Percentiles rank a stretch among this genome's conserved stretches.
These are phyloP conservation scores for Chorisops tibialis DNA, from an alignment of 2,888 invertebrate genomes.

Conservation along the genomic window DNA sequence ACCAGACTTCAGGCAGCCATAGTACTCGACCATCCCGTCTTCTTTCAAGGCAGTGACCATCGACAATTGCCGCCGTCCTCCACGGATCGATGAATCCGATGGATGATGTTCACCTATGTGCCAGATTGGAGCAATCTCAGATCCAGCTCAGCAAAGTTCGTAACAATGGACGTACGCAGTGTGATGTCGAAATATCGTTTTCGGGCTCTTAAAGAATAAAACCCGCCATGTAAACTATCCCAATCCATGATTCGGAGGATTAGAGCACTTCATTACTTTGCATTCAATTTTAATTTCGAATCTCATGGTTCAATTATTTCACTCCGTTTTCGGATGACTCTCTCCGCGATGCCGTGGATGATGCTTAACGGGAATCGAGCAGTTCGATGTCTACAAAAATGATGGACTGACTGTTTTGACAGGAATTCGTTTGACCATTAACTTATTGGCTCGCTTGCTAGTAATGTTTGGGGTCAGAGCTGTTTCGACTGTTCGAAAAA, in stretches of 20 bases:
- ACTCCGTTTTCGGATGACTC: slow-evolving; percentile 23
- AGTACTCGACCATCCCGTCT: slow-evolving; percentile 7
- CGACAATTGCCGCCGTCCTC: slow-evolving; percentile 25
- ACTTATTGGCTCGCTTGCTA: slow-evolving; percentile 2
- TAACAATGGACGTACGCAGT: slow-evolving; percentile 30
- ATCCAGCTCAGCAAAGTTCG: slow-evolving; percentile 27
- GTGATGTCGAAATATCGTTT: slow-evolving; percentile 31
- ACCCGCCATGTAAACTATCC: slow-evolving; percentile 5
- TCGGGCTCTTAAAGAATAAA: slow-evolving; percentile 12
- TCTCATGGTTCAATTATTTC: slow-evolving; percentile 33
- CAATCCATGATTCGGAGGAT: slow-evolving; percentile 8
- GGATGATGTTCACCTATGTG: slow-evolving; percentile 5
- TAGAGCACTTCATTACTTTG: slow-evolving; percentile 31
- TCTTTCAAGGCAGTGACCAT: slow-evolving; percentile 26
- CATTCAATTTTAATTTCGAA: slow-evolving; percentile 34
- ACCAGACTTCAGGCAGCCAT: slow-evolving; percentile 19
- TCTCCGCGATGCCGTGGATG: neutral
- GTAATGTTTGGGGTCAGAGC: slow-evolving; percentile 7
- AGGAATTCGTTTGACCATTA: slow-evolving; percentile 28
- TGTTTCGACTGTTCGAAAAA: slow-evolving; percentile 19
- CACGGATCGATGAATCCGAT: slow-evolving; percentile 13
- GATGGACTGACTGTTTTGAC: slow-evolving; percentile 33
- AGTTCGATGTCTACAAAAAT: slow-evolving; percentile 29
- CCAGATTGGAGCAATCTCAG: slow-evolving; percentile 25
- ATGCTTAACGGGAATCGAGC: slow-evolving; percentile 25